A percentile compares a stretch with the other conserved stretches of the same genome.
Conservation (phyloP, 2,797 vertebrate genomes). For the Triplophysa yarkandensis region DNA sequence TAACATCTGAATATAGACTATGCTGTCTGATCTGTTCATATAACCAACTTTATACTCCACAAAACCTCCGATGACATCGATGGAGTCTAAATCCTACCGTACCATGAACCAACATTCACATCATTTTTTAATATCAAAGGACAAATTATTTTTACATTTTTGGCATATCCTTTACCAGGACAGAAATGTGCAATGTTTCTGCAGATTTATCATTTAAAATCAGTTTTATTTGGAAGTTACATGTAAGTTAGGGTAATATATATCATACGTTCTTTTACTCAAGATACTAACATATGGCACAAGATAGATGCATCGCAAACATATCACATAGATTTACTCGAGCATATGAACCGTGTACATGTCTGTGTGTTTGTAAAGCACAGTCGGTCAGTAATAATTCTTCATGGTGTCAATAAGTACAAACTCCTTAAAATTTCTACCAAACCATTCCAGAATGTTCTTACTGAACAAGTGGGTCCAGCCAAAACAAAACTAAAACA, state of each 20-base stretch:
- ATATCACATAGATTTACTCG: not conserved
- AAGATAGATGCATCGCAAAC: not conserved
- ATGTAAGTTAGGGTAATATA: not conserved
- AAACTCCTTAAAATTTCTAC: constrained; percentile 10
- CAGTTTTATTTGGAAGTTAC: not conserved
- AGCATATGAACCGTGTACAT: not conserved
- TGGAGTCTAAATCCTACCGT: constrained; percentile 10
- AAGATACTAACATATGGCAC: not conserved
- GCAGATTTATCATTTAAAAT: not conserved
- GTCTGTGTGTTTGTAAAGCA: constrained; percentile 20
- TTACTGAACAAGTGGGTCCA: constrained; percentile 23
- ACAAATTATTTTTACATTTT: not conserved
- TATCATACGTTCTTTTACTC: not conserved
- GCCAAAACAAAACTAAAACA: constrained; percentile 43
- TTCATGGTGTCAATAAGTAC: not conserved
- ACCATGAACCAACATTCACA: constrained; percentile 13
- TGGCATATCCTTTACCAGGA: not conserved
- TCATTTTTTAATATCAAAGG: constrained; percentile 21
- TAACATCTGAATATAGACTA: constrained; percentile 73
- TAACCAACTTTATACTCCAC: constrained; percentile 47
- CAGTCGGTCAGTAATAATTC: constrained; percentile 2
- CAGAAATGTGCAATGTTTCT: not conserved
- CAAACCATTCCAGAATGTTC: constrained; percentile 67
- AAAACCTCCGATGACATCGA: constrained; percentile 18
- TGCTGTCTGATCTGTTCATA: constrained; percentile 36